phyloP scores from a whole-genome alignment of 2,113 vertebrate genomes.

The Hypanus sabinus region DNA sequence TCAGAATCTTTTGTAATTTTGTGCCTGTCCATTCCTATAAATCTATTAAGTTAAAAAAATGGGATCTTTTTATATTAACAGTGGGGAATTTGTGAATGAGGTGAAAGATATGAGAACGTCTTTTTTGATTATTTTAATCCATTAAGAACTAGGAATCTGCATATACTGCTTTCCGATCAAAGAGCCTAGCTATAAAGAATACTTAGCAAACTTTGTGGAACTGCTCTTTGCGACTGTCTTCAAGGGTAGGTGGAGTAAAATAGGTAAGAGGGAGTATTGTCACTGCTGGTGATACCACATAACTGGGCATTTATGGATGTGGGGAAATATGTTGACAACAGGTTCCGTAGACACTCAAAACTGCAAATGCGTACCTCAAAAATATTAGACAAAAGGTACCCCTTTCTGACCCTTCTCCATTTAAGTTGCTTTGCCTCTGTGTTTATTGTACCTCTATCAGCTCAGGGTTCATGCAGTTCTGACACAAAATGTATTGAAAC shows the following conservation, averaged over 20 bases:
- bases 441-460: constrained; percentile 8
- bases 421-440: neutral
- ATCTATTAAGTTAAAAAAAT: constrained; percentile 9
- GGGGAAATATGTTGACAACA: neutral
- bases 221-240: neutral
- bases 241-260: neutral
- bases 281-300: neutral
- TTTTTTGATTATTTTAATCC: neutral
- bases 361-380: neutral
- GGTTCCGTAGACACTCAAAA: neutral
- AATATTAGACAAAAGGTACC: neutral
- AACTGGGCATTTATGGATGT: neutral
- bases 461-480: neutral
- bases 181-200: neutral
- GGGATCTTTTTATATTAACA: neutral
- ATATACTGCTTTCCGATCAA: neutral
- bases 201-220: neutral
- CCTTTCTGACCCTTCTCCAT: neutral
- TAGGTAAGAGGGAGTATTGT: neutral
- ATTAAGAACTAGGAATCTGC: neutral
- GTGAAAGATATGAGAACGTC: neutral
- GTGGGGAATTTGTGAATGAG: neutral
- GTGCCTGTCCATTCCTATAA: neutral
- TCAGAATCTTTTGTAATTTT: neutral
- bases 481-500: neutral